Evolutionary conservation across 1,140 invertebrate genomes (phyloP).

Genomic region (Drosophila ficusphila): DNA sequence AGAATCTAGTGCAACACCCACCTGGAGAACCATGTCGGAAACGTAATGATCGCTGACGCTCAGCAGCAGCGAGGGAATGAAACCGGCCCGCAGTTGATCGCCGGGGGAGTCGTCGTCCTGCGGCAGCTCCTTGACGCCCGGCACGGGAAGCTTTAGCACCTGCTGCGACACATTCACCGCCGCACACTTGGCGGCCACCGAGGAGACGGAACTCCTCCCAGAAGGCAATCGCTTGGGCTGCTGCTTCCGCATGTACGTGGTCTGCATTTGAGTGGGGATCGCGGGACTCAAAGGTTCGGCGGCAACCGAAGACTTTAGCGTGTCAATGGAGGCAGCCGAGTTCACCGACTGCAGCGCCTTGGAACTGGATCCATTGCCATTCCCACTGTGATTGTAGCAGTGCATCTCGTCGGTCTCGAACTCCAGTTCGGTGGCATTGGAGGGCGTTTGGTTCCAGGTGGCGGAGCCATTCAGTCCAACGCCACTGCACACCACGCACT

Average conservation of each 20-base stretch:
- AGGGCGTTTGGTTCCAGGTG: slow-evolving; percentile 86
- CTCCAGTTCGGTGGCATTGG: slow-evolving; percentile 88
- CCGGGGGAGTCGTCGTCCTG: slow-evolving; percentile 75
- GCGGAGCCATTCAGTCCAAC: slow-evolving; percentile 61
- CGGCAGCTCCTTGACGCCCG: slow-evolving; percentile 74
- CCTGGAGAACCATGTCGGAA: slow-evolving; percentile 91
- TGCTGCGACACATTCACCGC: slow-evolving; percentile 74
- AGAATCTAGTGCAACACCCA: slow-evolving; percentile 11
- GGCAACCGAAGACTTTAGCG: slow-evolving; percentile 60
- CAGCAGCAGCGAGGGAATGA: slow-evolving; percentile 86
- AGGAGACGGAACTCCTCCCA: slow-evolving; percentile 73
- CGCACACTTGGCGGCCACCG: slow-evolving; percentile 77
- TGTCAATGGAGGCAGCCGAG: slow-evolving; percentile 74
- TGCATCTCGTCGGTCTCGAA: slow-evolving; percentile 86
- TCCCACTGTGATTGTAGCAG: slow-evolving; percentile 60
- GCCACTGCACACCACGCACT: slow-evolving; percentile 85
- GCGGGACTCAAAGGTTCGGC: slow-evolving; percentile 14
- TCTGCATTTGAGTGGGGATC: slow-evolving; percentile 4
- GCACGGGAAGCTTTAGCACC: slow-evolving; percentile 70
- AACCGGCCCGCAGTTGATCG: slow-evolving; percentile 78
- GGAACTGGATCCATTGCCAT: slow-evolving; percentile 23
- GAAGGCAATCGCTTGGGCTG: slow-evolving; percentile 67
- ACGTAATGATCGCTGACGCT: slow-evolving; percentile 89
- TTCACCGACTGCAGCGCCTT: slow-evolving; percentile 52
- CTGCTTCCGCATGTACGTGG: slow-evolving; percentile 54